Evolutionary conservation across 2,113 vertebrate species (phyloP).

Genomic region (Oreocharis arfaki): DNA sequence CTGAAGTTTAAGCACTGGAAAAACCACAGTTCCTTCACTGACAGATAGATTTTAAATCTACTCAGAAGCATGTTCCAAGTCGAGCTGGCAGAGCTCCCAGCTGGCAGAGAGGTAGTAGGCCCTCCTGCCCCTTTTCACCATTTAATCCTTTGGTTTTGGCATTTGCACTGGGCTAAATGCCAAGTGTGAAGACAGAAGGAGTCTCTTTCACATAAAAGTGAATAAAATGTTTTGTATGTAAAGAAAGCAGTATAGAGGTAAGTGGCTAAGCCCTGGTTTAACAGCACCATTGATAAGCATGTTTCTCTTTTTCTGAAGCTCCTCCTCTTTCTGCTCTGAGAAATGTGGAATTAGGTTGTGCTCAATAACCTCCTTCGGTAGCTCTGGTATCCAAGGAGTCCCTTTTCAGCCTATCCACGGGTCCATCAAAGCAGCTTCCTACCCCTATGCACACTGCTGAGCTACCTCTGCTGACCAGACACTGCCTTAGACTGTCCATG

Average conservation of each 20-base stretch:
- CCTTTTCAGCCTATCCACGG: not conserved
- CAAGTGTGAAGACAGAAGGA: constrained; percentile 16
- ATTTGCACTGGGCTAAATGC: not conserved
- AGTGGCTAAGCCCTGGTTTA: not conserved
- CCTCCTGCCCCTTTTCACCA: constrained; percentile 23
- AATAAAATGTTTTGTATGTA: not conserved
- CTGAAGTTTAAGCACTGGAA: constrained; percentile 8
- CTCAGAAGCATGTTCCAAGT: constrained; percentile 16
- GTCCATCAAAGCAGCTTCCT: not conserved
- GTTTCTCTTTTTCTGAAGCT: not conserved
- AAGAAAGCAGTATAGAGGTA: not conserved
- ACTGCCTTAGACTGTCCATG: not conserved
- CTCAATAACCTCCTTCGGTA: not conserved
- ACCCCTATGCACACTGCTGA: not conserved
- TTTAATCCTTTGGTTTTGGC: constrained; percentile 50
- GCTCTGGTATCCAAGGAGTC: not conserved
- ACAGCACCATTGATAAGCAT: not conserved
- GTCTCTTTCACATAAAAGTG: constrained; percentile 2
- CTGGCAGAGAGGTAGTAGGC: constrained; percentile 18
- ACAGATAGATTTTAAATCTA: not conserved
- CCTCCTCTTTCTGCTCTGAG: not conserved
- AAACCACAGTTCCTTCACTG: not conserved
- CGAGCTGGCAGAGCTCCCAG: not conserved
- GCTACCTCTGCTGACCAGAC: not conserved
- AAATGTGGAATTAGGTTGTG: not conserved